phyloP scores from a whole-genome alignment of 2,113 vertebrate species.

The Papio anubis region DNA sequence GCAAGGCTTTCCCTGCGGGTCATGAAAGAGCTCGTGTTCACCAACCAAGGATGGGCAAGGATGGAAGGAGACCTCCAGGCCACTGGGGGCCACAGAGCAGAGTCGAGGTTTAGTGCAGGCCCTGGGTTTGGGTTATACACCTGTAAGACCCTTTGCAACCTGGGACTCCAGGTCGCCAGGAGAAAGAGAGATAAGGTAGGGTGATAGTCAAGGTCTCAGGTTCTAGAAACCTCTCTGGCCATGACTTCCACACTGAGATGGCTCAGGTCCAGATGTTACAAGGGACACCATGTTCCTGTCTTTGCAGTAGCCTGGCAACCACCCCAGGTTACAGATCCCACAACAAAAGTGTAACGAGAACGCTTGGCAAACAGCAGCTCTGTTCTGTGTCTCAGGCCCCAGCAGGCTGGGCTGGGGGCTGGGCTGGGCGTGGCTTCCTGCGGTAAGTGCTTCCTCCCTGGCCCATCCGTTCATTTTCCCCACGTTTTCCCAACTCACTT shows the following conservation, averaged over 20 bases:
- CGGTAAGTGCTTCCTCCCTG: rapidly evolving
- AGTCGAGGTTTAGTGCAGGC: rapidly evolving
- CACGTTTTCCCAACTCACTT: neutral
- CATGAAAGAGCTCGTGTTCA: neutral
- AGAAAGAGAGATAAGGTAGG: neutral
- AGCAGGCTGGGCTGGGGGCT: neutral
- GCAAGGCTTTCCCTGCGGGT: too few species aligned
- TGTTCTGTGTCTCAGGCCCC: neutral
- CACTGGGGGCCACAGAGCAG: neutral
- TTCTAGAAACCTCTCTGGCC: neutral
- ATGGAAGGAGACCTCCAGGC: neutral
- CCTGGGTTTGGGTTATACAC: rapidly evolving
- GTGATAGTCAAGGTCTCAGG: neutral
- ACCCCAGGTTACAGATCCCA: neutral
- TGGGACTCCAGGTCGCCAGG: neutral
- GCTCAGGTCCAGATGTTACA: neutral
- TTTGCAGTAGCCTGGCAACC: neutral
- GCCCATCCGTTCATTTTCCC: neutral
- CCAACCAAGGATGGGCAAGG: neutral
- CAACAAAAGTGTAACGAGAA: too few species aligned
- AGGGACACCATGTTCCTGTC: neutral
- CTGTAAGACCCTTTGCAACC: neutral
- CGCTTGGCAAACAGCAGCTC: neutral
- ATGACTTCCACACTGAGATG: neutral
- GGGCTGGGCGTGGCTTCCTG: neutral